These are phyloP conservation scores for Loripinus fragilis DNA, from an alignment of 2,888 invertebrate species.

Conservation along the genomic window DNA sequence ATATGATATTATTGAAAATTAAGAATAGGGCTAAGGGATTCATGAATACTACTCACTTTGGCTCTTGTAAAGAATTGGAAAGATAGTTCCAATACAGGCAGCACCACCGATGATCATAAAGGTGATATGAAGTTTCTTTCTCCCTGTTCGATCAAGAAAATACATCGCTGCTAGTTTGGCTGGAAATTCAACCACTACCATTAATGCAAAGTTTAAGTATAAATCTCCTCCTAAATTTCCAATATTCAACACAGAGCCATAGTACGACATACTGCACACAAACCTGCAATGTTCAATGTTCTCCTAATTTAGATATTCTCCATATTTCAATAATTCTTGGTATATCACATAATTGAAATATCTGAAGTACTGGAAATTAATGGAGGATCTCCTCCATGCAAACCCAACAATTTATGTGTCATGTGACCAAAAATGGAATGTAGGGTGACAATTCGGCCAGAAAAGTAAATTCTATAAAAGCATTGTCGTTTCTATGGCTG, in stretches of 20 bases:
- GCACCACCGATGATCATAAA: slow-evolving; percentile 68
- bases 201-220: slow-evolving; percentile 71
- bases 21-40: too few species aligned
- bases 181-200: slow-evolving; percentile 71
- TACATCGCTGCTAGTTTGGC: slow-evolving; percentile 65
- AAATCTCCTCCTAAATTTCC: slow-evolving; percentile 70
- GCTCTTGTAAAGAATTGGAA: slow-evolving; percentile 48
- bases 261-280: slow-evolving; percentile 72
- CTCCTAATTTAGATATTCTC: too few species aligned
- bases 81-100: slow-evolving; percentile 83
- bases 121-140: slow-evolving; percentile 57
- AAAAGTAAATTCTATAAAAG: too few species aligned
- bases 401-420: too few species aligned
- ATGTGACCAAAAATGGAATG: too few species aligned
- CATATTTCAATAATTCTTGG: too few species aligned
- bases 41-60: background rate
- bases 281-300: slow-evolving; percentile 58
- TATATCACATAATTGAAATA: too few species aligned
- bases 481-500: too few species aligned
- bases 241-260: slow-evolving; percentile 71
- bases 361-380: too few species aligned
- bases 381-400: too few species aligned
- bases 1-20: too few species aligned
- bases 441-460: too few species aligned
- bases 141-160: slow-evolving; percentile 63